Percentiles rank a stretch among this genome's conserved stretches.
Evolutionary conservation across 92 coral and sea anemone genomes (phyloP).

Genomic region (Porites rus): DNA sequence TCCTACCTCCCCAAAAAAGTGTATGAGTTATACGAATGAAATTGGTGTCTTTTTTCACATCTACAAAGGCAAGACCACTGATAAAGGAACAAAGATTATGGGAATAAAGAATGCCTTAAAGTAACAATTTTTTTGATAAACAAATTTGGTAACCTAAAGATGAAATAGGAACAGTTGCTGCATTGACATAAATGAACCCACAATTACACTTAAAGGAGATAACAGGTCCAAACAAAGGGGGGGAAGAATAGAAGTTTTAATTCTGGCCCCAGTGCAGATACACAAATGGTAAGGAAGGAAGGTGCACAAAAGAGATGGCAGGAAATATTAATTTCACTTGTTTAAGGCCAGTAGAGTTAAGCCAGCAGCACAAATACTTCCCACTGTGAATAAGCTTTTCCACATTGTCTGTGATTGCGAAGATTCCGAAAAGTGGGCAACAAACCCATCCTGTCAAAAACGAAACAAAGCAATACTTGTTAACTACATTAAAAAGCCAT

Average conservation of each 20-base stretch:
- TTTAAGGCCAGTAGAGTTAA: slow-evolving; percentile 89
- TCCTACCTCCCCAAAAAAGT: no score
- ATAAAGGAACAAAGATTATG: no score
- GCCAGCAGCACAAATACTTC: slow-evolving; percentile 98
- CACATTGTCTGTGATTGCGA: slow-evolving; percentile 83
- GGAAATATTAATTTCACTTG: slow-evolving; percentile 53
- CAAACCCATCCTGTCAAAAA: slow-evolving; percentile 89
- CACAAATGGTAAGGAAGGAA: neutral
- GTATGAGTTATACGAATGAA: no score
- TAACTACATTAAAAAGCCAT: neutral
- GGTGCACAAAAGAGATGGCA: neutral
- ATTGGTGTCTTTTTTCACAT: no score
- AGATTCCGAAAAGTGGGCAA: slow-evolving; percentile 91
- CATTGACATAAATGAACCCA: neutral
- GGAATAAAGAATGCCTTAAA: no score
- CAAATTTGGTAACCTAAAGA: neutral
- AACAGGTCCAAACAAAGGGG: neutral
- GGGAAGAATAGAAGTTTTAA: neutral
- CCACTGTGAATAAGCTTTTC: slow-evolving; percentile 96
- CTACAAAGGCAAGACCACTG: no score
- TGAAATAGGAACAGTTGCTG: neutral
- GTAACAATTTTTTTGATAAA: neutral
- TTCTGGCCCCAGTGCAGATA: slow-evolving; percentile 40
- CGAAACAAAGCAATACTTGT: neutral
- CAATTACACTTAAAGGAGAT: neutral